Evolutionary conservation across 2,888 invertebrate genomes (phyloP).

Genomic region (Thera obeliscata): DNA sequence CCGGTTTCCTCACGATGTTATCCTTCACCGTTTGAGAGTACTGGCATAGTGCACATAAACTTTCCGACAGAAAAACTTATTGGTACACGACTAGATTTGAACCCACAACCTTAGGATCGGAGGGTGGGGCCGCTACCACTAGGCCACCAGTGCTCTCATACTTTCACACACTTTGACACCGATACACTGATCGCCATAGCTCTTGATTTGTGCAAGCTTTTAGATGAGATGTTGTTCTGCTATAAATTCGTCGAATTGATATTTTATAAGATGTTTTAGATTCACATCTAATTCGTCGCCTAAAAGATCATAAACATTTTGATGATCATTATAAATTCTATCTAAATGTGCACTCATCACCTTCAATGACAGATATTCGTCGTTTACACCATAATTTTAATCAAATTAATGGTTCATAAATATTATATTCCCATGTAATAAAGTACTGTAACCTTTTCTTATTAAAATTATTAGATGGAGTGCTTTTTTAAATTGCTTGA

Average conservation of each 20-base stretch:
- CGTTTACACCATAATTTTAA: conserved; percentile 29
- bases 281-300: conserved; percentile 30
- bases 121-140: too few relatives aligned
- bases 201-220: too few relatives aligned
- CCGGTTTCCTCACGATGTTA: too few relatives aligned
- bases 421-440: conserved; percentile 16
- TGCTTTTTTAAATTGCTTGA: conserved; percentile 8
- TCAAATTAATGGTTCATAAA: conserved; percentile 25
- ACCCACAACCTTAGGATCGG: too few relatives aligned
- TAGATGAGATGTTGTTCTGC: conserved; percentile 27
- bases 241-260: conserved; percentile 31
- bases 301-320: conserved; percentile 27
- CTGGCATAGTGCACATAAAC: too few relatives aligned
- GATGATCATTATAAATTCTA: conserved; percentile 30
- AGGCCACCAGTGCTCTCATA: too few relatives aligned
- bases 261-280: conserved; percentile 37
- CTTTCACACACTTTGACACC: too few relatives aligned
- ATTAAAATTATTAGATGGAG: conserved; percentile 3
- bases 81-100: too few relatives aligned
- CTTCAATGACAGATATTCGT: conserved; percentile 26
- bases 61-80: too few relatives aligned
- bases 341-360: conserved; percentile 24
- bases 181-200: too few relatives aligned
- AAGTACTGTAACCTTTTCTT: conserved; percentile 6
- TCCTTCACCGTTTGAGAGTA: too few relatives aligned